A percentile compares a stretch with the other conserved stretches of the same genome.
Evolutionary conservation across 2,113 vertebrate species (phyloP).

Genomic region (Syngnathus scovelli): DNA sequence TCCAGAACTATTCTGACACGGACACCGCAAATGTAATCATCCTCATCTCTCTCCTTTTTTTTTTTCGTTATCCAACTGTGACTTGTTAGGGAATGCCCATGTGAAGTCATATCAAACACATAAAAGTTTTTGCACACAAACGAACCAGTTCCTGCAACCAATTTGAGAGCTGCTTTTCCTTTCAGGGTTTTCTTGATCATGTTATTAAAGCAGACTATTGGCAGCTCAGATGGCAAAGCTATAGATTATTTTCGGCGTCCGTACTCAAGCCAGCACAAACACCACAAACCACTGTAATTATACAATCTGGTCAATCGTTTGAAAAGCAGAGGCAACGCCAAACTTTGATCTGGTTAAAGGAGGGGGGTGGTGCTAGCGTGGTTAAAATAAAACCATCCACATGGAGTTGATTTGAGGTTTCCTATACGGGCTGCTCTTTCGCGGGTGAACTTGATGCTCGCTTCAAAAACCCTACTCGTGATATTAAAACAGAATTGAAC

Average conservation of each 20-base stretch:
- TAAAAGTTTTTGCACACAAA: slow-evolving; percentile 9
- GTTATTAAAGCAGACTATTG: slow-evolving; percentile 54
- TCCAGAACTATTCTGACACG: slow-evolving; percentile 23
- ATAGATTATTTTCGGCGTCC: slow-evolving; percentile 60
- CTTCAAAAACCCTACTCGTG: slow-evolving; percentile 26
- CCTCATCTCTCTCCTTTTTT: slow-evolving; percentile 17
- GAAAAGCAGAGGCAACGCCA: slow-evolving; percentile 43
- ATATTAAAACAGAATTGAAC: slow-evolving; percentile 39
- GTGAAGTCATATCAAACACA: not conserved
- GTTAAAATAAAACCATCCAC: slow-evolving; percentile 68
- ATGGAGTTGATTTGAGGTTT: slow-evolving; percentile 72
- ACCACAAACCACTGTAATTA: slow-evolving; percentile 71
- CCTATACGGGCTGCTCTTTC: slow-evolving; percentile 54
- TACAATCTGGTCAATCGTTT: slow-evolving; percentile 57
- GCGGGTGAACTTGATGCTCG: slow-evolving; percentile 45
- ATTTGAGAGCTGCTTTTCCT: slow-evolving; percentile 53
- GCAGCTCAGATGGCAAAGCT: slow-evolving; percentile 43
- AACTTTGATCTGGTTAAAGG: slow-evolving; percentile 66
- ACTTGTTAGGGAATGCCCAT: slow-evolving; percentile 32
- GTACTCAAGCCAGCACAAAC: slow-evolving; percentile 47
- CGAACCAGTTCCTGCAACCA: slow-evolving; percentile 57
- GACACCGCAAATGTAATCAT: slow-evolving; percentile 31
- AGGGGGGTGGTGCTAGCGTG: slow-evolving; percentile 42
- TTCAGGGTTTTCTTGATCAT: slow-evolving; percentile 59
- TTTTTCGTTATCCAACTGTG: not conserved